phyloP scores from a whole-genome alignment of 2,888 invertebrate species.

The Tetragonula carbonaria region DNA sequence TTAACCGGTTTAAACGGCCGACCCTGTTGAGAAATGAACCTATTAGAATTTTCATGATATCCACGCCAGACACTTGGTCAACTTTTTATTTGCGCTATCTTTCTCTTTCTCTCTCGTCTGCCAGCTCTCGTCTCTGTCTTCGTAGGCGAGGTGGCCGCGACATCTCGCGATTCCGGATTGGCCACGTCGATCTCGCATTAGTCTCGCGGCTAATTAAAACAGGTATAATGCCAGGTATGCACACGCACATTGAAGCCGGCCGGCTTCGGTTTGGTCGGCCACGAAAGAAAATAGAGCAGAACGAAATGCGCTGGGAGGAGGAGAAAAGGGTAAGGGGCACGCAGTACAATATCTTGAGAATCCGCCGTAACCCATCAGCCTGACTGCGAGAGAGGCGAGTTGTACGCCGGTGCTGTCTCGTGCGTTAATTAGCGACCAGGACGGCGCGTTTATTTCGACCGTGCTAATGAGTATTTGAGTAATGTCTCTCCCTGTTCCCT shows the following conservation, averaged over 20 bases:
- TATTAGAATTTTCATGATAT: slow-evolving; percentile 45
- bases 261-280: neutral
- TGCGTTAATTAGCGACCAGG: slow-evolving; percentile 80
- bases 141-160: slow-evolving; percentile 40
- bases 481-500: slow-evolving; percentile 74
- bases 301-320: no score
- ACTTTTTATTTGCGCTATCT: slow-evolving; percentile 39
- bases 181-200: slow-evolving; percentile 75
- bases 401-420: slow-evolving; percentile 64
- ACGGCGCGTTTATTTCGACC: slow-evolving; percentile 79
- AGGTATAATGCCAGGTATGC: slow-evolving; percentile 67
- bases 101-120: neutral
- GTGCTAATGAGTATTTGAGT: slow-evolving; percentile 82
- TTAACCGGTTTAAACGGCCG: slow-evolving; percentile 38
- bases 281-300: neutral
- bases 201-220: slow-evolving; percentile 77
- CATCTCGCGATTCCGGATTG: slow-evolving; percentile 67
- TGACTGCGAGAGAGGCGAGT: slow-evolving; percentile 53
- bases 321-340: slow-evolving; percentile 29
- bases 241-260: slow-evolving; percentile 45
- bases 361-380: slow-evolving; percentile 65
- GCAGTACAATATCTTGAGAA: slow-evolving; percentile 77
- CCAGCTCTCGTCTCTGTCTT: neutral
- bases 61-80: slow-evolving; percentile 33
- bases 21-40: slow-evolving; percentile 36